Evolutionary conservation across 2,888 invertebrate genomes (phyloP).

Genomic region (Ichneumon xanthorius): DNA sequence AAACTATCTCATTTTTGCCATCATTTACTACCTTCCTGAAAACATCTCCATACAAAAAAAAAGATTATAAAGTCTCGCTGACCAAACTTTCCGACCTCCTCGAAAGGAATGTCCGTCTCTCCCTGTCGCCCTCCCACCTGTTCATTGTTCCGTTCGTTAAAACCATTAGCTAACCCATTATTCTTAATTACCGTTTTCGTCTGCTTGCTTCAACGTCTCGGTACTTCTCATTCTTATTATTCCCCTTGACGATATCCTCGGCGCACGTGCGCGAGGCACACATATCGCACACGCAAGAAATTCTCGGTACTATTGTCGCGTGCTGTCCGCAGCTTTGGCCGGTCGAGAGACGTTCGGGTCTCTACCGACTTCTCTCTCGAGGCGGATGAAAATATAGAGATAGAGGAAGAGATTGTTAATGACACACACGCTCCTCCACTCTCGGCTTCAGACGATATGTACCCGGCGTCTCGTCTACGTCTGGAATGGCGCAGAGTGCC

Average conservation of each 20-base stretch:
- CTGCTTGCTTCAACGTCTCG: slow-evolving; percentile 42
- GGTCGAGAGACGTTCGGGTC: slow-evolving; percentile 4
- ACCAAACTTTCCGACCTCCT: neutral
- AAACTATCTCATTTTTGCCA: neutral
- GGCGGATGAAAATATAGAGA: slow-evolving; percentile 9
- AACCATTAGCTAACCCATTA: slow-evolving; percentile 80
- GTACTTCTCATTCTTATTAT: slow-evolving; percentile 49
- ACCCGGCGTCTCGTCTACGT: slow-evolving; percentile 15
- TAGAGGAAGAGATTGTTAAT: slow-evolving; percentile 49
- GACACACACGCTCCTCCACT: slow-evolving; percentile 35
- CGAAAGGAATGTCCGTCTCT: slow-evolving; percentile 15
- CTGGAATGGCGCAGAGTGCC: slow-evolving; percentile 27
- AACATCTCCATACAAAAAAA: neutral
- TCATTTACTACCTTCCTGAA: neutral
- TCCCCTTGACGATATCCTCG: slow-evolving; percentile 36
- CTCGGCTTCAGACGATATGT: slow-evolving; percentile 14
- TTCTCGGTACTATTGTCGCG: slow-evolving; percentile 51
- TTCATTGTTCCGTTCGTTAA: slow-evolving; percentile 81
- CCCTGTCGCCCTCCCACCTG: slow-evolving; percentile 70
- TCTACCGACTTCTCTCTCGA: neutral
- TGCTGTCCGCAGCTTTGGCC: slow-evolving; percentile 31
- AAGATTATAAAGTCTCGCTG: neutral
- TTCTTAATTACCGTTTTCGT: slow-evolving; percentile 78
- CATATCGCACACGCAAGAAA: slow-evolving; percentile 39
- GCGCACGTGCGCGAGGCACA: slow-evolving; percentile 6